phyloP scores from a whole-genome alignment of 2,113 vertebrate genomes.

The Scopus umbretta region DNA sequence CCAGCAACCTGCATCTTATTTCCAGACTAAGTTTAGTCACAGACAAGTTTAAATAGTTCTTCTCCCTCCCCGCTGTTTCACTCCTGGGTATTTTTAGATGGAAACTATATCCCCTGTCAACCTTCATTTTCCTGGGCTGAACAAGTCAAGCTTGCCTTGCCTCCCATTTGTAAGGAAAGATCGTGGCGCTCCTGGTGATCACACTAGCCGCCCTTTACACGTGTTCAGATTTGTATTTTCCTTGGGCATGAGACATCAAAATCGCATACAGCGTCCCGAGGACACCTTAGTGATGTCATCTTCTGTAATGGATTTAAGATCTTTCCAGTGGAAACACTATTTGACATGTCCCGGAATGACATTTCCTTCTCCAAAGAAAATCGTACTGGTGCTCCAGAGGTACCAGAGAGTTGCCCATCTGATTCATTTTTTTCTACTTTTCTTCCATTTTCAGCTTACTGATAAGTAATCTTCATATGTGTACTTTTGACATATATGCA shows the following conservation, averaged over 20 bases:
- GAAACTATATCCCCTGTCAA: constrained; percentile 17
- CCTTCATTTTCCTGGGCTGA: not conserved
- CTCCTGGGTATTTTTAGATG: constrained; percentile 27
- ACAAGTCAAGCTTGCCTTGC: not conserved
- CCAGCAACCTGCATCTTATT: not conserved
- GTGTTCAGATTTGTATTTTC: not conserved
- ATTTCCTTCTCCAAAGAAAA: not conserved
- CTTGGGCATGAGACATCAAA: not conserved
- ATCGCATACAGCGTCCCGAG: not conserved
- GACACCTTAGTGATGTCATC: not conserved
- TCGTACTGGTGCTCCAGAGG: fast-evolving
- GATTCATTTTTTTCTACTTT: not conserved
- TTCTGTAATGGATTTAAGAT: not conserved
- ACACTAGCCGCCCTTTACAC: not conserved
- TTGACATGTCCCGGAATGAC: not conserved
- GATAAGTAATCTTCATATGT: not conserved
- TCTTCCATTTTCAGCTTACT: not conserved
- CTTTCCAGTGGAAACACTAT: not conserved
- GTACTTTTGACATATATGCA: not conserved
- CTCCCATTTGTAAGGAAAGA: not conserved
- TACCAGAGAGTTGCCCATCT: not conserved
- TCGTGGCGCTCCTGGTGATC: not conserved
- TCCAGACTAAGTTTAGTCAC: constrained; percentile 40
- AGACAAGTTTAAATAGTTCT: constrained; percentile 32
- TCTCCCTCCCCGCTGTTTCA: not conserved